A percentile compares a stretch with the other conserved stretches of the same genome.
phyloP scores from a whole-genome alignment of 37 sponge, comb jelly and placozoan genomes.

The Bolinopsis microptera region DNA sequence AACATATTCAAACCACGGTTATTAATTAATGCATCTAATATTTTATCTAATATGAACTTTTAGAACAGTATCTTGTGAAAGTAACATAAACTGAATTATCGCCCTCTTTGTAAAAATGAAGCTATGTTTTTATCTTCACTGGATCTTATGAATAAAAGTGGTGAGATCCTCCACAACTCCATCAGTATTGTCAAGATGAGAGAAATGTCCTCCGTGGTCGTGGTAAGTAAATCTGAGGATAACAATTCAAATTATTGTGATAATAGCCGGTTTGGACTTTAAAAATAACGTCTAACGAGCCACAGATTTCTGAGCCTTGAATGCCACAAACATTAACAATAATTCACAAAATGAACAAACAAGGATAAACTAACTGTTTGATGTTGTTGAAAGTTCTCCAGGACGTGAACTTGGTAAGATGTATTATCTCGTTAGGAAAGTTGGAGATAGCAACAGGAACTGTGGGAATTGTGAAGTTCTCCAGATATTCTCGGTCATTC shows the following conservation, averaged over 20 bases:
- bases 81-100: too few species aligned
- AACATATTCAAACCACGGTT: too few species aligned
- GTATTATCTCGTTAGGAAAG: constrained; percentile 60
- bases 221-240: not conserved
- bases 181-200: constrained; percentile 24
- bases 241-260: too few species aligned
- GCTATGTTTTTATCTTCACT: too few species aligned
- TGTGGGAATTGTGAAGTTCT: not conserved
- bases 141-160: constrained; percentile 1
- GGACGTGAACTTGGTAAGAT: constrained; percentile 42
- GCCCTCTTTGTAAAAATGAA: too few species aligned
- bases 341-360: not conserved
- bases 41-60: too few species aligned
- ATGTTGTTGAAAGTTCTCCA: constrained; percentile 43
- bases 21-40: too few species aligned
- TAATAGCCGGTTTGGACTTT: too few species aligned
- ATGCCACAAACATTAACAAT: too few species aligned
- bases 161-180: constrained; percentile 24
- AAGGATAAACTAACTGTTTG: constrained; percentile 20
- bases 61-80: too few species aligned
- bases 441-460: constrained; percentile 57
- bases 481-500: constrained; percentile 22
- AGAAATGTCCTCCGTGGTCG: not conserved
- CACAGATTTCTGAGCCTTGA: too few species aligned
- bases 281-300: too few species aligned